Conservation (phyloP, 2,888 invertebrate genomes). For the Tridacna gigas region DNA sequence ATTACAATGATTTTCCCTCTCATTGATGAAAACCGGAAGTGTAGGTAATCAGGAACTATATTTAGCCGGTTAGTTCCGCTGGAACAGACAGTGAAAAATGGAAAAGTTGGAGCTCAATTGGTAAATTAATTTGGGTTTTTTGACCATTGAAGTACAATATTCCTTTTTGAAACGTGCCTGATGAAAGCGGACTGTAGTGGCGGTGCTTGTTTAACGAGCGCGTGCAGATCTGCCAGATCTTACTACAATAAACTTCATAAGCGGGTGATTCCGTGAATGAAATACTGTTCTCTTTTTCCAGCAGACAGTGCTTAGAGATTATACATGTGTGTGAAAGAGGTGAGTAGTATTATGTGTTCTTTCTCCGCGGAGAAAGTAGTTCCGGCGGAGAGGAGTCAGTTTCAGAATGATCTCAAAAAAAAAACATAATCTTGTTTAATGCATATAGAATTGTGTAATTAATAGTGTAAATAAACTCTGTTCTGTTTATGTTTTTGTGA, state of each 20-base stretch:
- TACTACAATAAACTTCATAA: no score
- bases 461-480: background rate
- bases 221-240: no score
- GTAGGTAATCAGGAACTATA: background rate
- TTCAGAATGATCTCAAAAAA: constrained; percentile 50
- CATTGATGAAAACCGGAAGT: constrained; percentile 17
- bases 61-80: background rate
- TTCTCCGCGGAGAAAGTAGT: constrained; percentile 24
- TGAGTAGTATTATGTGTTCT: constrained; percentile 39
- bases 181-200: no score
- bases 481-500: no score
- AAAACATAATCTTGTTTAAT: background rate
- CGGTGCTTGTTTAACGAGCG: no score
- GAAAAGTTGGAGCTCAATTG: no score
- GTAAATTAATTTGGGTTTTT: no score
- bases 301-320: background rate
- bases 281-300: background rate
- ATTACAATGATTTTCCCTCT: constrained; percentile 19
- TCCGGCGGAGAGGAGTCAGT: constrained; percentile 47
- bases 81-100: background rate
- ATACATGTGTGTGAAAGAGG: background rate
- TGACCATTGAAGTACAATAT: no score
- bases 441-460: background rate
- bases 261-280: no score
- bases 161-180: no score